Evolutionary conservation across 2,888 invertebrate genomes (phyloP).

Genomic region (Bembecia ichneumoniformis): DNA sequence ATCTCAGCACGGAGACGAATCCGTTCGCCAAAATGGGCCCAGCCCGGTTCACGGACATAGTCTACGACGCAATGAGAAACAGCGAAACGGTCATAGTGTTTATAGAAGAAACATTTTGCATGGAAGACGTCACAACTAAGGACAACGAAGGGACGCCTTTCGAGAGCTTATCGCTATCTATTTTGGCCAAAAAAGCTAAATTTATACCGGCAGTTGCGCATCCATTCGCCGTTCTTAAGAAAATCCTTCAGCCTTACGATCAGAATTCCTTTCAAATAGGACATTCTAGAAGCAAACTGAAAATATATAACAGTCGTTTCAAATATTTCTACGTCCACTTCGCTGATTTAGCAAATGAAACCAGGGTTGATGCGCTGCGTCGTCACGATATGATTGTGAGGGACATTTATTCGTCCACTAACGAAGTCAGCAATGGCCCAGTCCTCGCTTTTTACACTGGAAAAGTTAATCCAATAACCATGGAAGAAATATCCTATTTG

Average conservation of each 20-base stretch:
- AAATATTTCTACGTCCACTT: slow-evolving; percentile 43
- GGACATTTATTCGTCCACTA: slow-evolving; percentile 25
- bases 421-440: slow-evolving; percentile 21
- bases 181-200: slow-evolving; percentile 25
- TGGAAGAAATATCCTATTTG: slow-evolving; percentile 14
- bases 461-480: slow-evolving; percentile 29
- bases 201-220: slow-evolving; percentile 36
- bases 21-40: slow-evolving; percentile 31
- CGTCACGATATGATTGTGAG: slow-evolving; percentile 40
- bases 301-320: slow-evolving; percentile 18
- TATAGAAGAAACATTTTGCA: slow-evolving; percentile 34
- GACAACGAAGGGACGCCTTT: slow-evolving; percentile 36
- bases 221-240: slow-evolving; percentile 27
- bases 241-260: slow-evolving; percentile 19
- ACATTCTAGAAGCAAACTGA: slow-evolving; percentile 15
- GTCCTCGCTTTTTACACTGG: slow-evolving; percentile 48
- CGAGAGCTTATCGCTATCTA: slow-evolving; percentile 19
- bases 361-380: slow-evolving; percentile 21
- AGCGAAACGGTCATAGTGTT: slow-evolving; percentile 34
- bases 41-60: slow-evolving; percentile 24
- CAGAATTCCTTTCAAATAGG: slow-evolving; percentile 26
- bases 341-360: slow-evolving; percentile 24
- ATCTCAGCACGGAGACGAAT: slow-evolving; percentile 20
- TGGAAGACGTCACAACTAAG: slow-evolving; percentile 38
- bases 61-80: slow-evolving; percentile 21